Evolutionary conservation across 2,888 invertebrate species (phyloP).

Genomic region (Erebia palarica): DNA sequence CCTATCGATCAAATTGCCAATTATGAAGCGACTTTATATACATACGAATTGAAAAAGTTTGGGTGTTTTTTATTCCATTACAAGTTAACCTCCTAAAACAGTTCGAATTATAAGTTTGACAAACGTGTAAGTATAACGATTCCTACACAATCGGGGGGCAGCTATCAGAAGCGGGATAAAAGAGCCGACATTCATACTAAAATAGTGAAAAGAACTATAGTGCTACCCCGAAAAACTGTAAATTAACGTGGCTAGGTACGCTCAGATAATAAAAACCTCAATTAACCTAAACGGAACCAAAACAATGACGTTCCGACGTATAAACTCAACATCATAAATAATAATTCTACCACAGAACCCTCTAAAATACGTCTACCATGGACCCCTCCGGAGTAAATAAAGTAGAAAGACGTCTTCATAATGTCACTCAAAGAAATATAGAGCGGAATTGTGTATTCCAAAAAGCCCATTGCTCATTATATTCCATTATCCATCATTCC

Average conservation of each 20-base stretch:
- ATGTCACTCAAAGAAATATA: conserved; percentile 49
- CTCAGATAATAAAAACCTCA: background rate
- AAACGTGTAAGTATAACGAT: too few species aligned
- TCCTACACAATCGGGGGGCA: too few species aligned
- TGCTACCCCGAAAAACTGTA: too few species aligned
- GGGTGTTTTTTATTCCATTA: background rate
- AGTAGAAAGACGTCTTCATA: conserved; percentile 58
- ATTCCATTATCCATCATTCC: conserved; percentile 74
- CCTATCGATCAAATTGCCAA: conserved; percentile 37
- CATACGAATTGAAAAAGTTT: conserved; percentile 69
- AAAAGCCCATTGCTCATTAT: conserved; percentile 53
- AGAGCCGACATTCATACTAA: too few species aligned
- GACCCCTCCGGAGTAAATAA: background rate
- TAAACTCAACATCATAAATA: background rate
- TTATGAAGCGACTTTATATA: conserved; percentile 64
- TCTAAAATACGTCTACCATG: too few species aligned
- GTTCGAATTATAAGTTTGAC: too few species aligned
- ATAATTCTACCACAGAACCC: background rate
- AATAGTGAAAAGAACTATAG: too few species aligned
- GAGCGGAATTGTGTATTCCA: conserved; percentile 34
- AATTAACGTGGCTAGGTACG: background rate
- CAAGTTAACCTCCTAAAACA: too few species aligned
- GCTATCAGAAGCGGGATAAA: too few species aligned
- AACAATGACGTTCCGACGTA: background rate
- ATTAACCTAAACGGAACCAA: background rate